These are phyloP conservation scores for Cottoperca gobio DNA, from an alignment of 2,797 vertebrate genomes.

Conservation along the genomic window DNA sequence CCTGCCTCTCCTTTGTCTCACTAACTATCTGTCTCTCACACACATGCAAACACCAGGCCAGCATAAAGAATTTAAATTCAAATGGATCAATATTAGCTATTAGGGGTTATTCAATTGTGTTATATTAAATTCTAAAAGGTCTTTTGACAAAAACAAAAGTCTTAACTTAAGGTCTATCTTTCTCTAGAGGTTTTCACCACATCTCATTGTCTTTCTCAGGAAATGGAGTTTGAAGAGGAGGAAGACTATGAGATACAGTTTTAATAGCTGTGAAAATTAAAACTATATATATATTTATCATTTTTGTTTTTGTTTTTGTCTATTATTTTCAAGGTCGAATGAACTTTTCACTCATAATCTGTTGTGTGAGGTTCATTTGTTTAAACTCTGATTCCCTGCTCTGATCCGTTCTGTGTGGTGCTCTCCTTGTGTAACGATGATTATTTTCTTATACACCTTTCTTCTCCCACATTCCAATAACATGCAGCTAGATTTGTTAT, in stretches of 20 bases:
- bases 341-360: neutral
- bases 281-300: too few relatives aligned
- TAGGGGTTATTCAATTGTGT: neutral
- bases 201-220: neutral
- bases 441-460: neutral
- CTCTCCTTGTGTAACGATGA: neutral
- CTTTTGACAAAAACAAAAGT: neutral
- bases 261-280: neutral
- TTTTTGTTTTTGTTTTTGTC: neutral
- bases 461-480: neutral
- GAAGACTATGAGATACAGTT: neutral
- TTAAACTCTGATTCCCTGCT: neutral
- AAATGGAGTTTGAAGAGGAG: neutral
- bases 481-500: neutral
- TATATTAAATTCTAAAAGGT: neutral
- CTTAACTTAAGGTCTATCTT: neutral
- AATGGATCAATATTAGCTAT: slow-evolving; percentile 1
- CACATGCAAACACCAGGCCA: neutral
- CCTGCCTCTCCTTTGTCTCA: slow-evolving; percentile 48
- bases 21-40: slow-evolving; percentile 22
- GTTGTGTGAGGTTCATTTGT: neutral
- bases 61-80: neutral
- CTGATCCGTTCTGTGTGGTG: neutral
- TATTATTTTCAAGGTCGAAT: slow-evolving; percentile 3
- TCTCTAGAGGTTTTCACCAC: neutral